phyloP scores from a whole-genome alignment of 2,797 vertebrate genomes.

The Chloroceryle amazona region DNA sequence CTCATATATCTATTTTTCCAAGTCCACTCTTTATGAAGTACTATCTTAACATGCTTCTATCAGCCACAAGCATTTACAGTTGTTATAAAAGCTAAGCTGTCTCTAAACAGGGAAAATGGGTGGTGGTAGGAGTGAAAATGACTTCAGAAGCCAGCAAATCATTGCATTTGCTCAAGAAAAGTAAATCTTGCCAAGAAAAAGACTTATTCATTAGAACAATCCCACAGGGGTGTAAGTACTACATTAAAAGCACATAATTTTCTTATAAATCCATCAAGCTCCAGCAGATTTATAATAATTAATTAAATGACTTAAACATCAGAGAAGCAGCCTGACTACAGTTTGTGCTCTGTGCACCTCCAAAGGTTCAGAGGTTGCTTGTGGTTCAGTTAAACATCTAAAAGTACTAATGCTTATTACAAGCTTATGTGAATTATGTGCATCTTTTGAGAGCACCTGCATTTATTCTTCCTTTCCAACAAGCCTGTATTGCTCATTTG shows the following conservation, averaged over 20 bases:
- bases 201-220: background rate
- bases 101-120: background rate
- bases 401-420: background rate
- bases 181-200: conserved; percentile 22
- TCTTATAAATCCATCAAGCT: conserved; percentile 25
- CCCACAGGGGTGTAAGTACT: background rate
- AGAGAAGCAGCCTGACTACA: background rate
- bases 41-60: background rate
- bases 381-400: conserved; percentile 1
- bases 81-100: background rate
- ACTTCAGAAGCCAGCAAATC: background rate
- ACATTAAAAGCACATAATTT: conserved; percentile 28
- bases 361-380: background rate
- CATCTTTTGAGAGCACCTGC: background rate
- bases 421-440: background rate
- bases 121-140: background rate
- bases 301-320: conserved; percentile 8
- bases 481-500: background rate
- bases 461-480: background rate
- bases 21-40: background rate
- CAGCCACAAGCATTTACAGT: background rate
- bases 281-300: conserved; percentile 32
- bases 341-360: background rate
- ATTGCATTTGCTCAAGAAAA: background rate
- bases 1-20: background rate